Percentiles rank a stretch among this genome's conserved stretches.
These are phyloP conservation scores for Cephus sareptanus DNA, from an alignment of 2,888 invertebrate species.

Conservation along the genomic window DNA sequence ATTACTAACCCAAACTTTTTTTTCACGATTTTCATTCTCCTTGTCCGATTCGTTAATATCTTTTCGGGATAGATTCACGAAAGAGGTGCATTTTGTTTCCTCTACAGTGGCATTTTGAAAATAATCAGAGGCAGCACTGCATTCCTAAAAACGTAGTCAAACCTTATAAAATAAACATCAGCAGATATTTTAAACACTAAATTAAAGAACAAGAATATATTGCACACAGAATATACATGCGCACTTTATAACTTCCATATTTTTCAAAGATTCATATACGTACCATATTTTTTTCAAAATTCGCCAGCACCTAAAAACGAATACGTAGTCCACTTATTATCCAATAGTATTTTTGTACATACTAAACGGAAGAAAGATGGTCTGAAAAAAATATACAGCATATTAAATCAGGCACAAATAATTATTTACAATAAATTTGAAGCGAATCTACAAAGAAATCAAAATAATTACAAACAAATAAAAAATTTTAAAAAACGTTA, in stretches of 20 bases:
- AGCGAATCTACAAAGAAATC: background rate
- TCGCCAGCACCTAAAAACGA: background rate
- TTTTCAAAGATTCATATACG: background rate
- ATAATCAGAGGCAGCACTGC: background rate
- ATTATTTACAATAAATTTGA: background rate
- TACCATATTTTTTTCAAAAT: background rate
- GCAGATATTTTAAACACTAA: background rate
- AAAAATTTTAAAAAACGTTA: background rate
- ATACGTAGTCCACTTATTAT: background rate
- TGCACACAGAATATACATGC: background rate
- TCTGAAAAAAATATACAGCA: background rate
- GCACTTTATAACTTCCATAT: background rate
- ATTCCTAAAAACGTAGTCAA: background rate
- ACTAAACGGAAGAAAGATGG: background rate
- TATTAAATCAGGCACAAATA: background rate
- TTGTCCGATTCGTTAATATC: background rate
- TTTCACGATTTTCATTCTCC: background rate
- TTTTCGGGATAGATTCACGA: background rate
- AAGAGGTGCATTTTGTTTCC: background rate
- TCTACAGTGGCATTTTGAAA: background rate
- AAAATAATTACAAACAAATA: conserved; percentile 2
- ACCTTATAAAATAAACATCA: background rate
- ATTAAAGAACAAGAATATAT: background rate
- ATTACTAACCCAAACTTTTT: background rate
- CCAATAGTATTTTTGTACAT: background rate